A percentile compares a stretch with the other conserved stretches of the same genome.
Evolutionary conservation across 2,113 vertebrate species (phyloP).

Genomic region (Malurus elegans): DNA sequence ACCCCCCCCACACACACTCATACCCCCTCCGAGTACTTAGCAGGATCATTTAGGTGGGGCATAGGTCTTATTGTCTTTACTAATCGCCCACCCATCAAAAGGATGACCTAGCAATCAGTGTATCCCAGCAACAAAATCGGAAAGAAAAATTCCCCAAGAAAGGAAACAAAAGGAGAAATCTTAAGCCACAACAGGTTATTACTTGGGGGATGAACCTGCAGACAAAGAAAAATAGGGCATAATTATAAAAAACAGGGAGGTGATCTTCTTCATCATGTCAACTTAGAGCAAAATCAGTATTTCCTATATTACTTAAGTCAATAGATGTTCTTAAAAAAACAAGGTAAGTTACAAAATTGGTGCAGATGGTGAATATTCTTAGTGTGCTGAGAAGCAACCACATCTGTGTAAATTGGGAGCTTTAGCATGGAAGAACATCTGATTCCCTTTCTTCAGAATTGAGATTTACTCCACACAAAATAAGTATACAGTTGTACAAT

Average conservation of each 20-base stretch:
- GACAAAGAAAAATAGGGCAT: background rate
- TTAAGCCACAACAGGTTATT: background rate
- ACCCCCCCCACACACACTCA: too few species aligned
- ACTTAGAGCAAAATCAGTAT: background rate
- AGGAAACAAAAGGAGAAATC: too few species aligned
- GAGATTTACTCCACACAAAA: background rate
- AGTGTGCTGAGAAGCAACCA: background rate
- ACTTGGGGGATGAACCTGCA: background rate
- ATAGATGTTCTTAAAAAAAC: background rate
- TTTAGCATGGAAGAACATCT: background rate
- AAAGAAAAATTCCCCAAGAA: too few species aligned
- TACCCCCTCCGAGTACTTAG: too few species aligned
- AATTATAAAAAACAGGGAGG: background rate
- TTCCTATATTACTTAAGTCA: background rate
- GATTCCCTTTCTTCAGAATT: background rate
- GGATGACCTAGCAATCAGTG: too few species aligned
- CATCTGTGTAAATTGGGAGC: accelerated
- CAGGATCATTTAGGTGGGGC: too few species aligned
- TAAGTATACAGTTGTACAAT: background rate
- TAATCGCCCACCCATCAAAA: too few species aligned
- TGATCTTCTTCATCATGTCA: background rate
- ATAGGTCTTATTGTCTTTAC: too few species aligned
- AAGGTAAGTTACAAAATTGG: background rate
- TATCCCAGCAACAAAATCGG: too few species aligned
- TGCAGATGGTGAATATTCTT: background rate